Percentiles rank a stretch among this genome's conserved stretches.
phyloP scores from a whole-genome alignment of 1,140 invertebrate genomes.

The Philopotamus ludificatus region DNA sequence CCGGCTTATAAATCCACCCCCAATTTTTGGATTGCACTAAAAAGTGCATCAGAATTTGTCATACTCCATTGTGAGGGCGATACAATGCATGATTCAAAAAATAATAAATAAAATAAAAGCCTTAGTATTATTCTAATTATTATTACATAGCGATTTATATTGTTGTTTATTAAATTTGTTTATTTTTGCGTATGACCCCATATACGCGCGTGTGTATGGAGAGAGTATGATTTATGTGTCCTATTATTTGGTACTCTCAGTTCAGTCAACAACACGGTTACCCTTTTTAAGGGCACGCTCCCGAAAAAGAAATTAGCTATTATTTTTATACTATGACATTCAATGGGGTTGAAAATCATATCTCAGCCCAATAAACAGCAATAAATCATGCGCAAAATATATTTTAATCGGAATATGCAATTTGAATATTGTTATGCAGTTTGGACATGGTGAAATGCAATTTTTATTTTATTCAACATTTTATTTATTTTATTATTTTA shows the following conservation, averaged over 20 bases:
- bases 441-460: no score
- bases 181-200: not conserved
- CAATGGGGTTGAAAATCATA: no score
- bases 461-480: no score
- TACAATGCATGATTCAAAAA: no score
- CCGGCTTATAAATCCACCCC: slow-evolving; percentile 15
- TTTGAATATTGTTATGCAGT: no score
- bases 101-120: no score
- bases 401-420: not conserved
- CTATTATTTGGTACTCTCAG: slow-evolving; percentile 7
- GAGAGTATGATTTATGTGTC: slow-evolving; percentile 12
- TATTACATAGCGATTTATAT: no score
- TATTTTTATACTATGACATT: no score
- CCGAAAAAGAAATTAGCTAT: slow-evolving; percentile 9
- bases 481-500: no score
- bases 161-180: no score
- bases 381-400: not conserved
- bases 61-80: slow-evolving; percentile 8
- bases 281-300: slow-evolving; percentile 14
- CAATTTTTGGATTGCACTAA: not conserved
- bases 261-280: slow-evolving; percentile 8
- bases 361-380: slow-evolving; percentile 8
- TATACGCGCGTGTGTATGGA: not conserved
- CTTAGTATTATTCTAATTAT: no score
- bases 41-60: slow-evolving; percentile 26